Evolutionary conservation across 2,888 invertebrate species (phyloP).

Genomic region (Oxytorus armatus): DNA sequence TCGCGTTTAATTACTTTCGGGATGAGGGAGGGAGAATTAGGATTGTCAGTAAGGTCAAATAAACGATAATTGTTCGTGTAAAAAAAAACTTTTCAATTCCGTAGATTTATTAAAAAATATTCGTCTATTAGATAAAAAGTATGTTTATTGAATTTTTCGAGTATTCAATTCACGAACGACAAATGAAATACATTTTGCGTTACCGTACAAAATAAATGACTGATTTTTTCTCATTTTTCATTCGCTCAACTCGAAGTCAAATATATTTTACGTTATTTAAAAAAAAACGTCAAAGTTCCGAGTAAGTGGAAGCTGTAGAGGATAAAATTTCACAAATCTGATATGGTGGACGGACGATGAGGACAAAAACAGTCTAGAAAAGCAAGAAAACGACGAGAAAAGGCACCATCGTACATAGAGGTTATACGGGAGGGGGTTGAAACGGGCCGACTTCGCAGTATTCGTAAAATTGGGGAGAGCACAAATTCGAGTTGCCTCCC

Average conservation of each 20-base stretch:
- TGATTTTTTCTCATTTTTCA: too few relatives aligned
- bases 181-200: too few relatives aligned
- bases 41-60: constrained; percentile 42
- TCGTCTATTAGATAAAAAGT: too few relatives aligned
- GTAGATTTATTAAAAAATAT: neutral
- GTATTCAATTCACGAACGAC: too few relatives aligned
- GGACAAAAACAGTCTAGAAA: neutral
- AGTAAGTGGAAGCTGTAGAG: neutral
- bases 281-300: neutral
- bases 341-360: neutral
- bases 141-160: too few relatives aligned
- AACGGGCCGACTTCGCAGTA: constrained; percentile 66
- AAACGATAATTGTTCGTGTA: constrained; percentile 22
- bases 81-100: neutral
- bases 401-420: constrained; percentile 18
- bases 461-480: constrained; percentile 65
- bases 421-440: constrained; percentile 29
- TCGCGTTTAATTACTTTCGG: constrained; percentile 52
- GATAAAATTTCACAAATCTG: constrained; percentile 13
- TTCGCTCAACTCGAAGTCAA: too few relatives aligned
- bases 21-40: constrained; percentile 27
- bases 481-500: constrained; percentile 54
- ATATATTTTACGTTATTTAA: too few relatives aligned
- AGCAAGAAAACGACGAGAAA: constrained; percentile 20
- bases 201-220: too few relatives aligned